phyloP scores from a whole-genome alignment of 2,797 vertebrate species.

The Lerista edwardsae region DNA sequence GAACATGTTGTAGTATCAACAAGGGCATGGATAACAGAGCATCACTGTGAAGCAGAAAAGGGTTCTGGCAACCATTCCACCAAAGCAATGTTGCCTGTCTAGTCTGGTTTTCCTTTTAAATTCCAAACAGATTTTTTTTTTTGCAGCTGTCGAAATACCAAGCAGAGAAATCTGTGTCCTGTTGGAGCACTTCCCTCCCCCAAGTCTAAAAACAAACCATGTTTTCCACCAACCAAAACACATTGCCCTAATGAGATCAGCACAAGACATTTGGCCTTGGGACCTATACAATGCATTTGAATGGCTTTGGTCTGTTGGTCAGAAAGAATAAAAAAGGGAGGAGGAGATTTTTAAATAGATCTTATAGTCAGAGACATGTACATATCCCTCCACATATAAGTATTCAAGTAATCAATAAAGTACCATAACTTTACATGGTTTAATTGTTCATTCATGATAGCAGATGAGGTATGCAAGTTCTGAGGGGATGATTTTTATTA shows the following conservation, averaged over 20 bases:
- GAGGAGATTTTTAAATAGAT: not conserved
- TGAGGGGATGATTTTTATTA: not conserved
- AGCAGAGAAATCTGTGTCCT: not conserved
- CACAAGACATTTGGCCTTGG: not conserved
- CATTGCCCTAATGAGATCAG: not conserved
- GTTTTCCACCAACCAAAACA: not conserved
- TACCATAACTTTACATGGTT: not conserved
- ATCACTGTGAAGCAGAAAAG: not conserved
- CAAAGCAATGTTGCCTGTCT: not conserved
- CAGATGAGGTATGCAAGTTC: not conserved
- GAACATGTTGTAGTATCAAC: not conserved
- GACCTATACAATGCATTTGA: not conserved
- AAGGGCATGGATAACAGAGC: not conserved
- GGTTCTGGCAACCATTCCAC: not conserved
- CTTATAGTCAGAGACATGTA: not conserved
- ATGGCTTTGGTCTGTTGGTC: not conserved
- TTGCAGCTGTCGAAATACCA: constrained; percentile 2
- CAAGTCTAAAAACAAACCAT: not conserved
- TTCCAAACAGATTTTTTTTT: not conserved
- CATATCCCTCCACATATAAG: not conserved
- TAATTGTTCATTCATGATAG: not conserved
- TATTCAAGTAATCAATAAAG: not conserved
- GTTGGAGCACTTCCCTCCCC: not conserved
- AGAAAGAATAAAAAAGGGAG: too few relatives aligned
- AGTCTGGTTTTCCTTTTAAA: not conserved